These are phyloP conservation scores for Hypsopygia costalis DNA, from an alignment of 2,888 invertebrate species.

Conservation along the genomic window DNA sequence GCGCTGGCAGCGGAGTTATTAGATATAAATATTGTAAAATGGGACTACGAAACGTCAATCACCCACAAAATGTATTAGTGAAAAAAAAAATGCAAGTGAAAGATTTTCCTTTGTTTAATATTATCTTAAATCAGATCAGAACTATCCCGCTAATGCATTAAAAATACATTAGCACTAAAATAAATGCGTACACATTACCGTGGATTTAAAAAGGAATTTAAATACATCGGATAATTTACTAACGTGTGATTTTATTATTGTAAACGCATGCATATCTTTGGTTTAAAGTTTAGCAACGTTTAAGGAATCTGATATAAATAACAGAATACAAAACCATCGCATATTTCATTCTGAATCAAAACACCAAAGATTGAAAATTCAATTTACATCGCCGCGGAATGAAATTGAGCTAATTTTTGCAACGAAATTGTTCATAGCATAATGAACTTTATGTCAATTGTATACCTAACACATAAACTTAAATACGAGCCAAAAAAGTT, in stretches of 20 bases:
- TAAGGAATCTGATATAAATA: conserved; percentile 7
- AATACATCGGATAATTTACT: no score
- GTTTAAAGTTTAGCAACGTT: not conserved
- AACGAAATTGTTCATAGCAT: no score
- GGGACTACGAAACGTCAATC: no score
- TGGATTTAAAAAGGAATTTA: conserved; percentile 1
- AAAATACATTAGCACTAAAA: conserved; percentile 17
- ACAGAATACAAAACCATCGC: conserved; percentile 14
- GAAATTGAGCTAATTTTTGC: no score
- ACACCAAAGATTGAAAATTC: conserved; percentile 12
- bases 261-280: conserved; percentile 11
- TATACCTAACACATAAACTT: no score
- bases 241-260: no score
- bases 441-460: no score
- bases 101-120: conserved; percentile 20
- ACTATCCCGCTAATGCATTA: conserved; percentile 18
- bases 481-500: no score
- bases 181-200: conserved; percentile 17
- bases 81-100: conserved; percentile 17
- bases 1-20: no score
- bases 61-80: no score
- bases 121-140: conserved; percentile 22
- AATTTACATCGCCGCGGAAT: no score
- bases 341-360: conserved; percentile 11
- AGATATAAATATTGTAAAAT: no score